Percentiles rank a stretch among this genome's conserved stretches.
Evolutionary conservation across 2,888 invertebrate genomes (phyloP).

Genomic region (Glyphotaelius pellucidus): DNA sequence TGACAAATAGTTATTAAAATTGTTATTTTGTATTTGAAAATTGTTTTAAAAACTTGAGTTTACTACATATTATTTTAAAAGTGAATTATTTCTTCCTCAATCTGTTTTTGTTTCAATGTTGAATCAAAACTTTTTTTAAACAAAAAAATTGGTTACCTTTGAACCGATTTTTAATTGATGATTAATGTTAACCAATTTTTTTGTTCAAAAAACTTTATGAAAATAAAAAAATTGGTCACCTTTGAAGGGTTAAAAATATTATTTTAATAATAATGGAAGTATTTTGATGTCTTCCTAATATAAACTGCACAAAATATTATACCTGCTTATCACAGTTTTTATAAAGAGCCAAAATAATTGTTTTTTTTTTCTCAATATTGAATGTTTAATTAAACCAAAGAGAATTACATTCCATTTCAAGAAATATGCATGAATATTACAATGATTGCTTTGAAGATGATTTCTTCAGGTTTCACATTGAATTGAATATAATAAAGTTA

Average conservation of each 20-base stretch:
- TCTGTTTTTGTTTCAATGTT: not conserved
- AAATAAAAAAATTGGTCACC: no score
- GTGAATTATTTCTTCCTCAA: not conserved
- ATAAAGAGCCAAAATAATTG: no score
- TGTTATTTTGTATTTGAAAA: not conserved
- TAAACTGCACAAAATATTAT: not conserved
- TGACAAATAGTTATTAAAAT: not conserved
- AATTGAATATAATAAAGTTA: not conserved
- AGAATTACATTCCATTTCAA: not conserved
- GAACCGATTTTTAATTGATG: no score
- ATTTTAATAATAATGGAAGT: not conserved
- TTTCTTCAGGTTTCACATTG: not conserved
- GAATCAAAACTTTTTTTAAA: not conserved
- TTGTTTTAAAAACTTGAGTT: not conserved
- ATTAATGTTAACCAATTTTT: no score
- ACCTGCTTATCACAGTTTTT: no score
- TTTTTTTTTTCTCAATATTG: no score
- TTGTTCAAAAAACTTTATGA: no score
- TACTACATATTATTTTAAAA: no score
- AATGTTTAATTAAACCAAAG: not conserved
- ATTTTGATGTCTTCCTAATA: not conserved
- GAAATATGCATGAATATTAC: not conserved
- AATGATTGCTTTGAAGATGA: not conserved
- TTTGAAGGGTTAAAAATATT: no score
- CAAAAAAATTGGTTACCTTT: not conserved